phyloP scores from a whole-genome alignment of 2,113 vertebrate genomes.

The Paraplagusia blochii region DNA sequence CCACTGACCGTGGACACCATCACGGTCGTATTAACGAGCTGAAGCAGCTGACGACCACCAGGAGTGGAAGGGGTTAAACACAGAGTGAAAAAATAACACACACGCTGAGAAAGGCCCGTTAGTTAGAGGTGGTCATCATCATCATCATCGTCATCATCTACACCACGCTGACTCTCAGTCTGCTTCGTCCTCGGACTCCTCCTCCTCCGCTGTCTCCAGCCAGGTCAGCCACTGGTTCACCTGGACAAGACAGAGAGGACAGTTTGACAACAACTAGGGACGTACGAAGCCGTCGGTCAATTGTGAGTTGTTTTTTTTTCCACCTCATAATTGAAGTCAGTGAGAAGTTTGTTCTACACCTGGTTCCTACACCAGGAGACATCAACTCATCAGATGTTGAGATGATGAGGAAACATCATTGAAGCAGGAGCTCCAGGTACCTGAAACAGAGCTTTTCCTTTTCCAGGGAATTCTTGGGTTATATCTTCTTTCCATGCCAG shows the following conservation, averaged over 20 bases:
- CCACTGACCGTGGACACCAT: slow-evolving; percentile 52
- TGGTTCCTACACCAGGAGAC: too few species aligned
- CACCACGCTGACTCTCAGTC: slow-evolving; percentile 87
- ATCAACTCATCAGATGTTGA: too few species aligned
- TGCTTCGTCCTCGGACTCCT: slow-evolving; percentile 97
- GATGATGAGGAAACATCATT: too few species aligned
- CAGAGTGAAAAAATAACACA: slow-evolving; percentile 31
- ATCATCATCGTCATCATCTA: slow-evolving; percentile 61
- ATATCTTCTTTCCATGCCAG: slow-evolving; percentile 99
- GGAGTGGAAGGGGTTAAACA: slow-evolving; percentile 80
- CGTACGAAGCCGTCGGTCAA: too few species aligned
- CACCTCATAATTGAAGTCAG: too few species aligned
- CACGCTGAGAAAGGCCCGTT: too few species aligned
- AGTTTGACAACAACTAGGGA: too few species aligned
- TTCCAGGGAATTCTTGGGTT: slow-evolving; percentile 98
- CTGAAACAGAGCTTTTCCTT: slow-evolving; percentile 99
- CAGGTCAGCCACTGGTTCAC: slow-evolving; percentile 99
- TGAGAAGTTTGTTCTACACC: too few species aligned
- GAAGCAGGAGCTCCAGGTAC: too few species aligned
- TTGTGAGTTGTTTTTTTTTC: too few species aligned
- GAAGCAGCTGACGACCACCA: slow-evolving; percentile 80
- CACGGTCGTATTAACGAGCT: slow-evolving; percentile 76
- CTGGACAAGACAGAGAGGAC: slow-evolving; percentile 66
- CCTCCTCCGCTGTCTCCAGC: slow-evolving; percentile 99
- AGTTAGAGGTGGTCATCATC: too few species aligned